A percentile compares a stretch with the other conserved stretches of the same genome.
Conservation (phyloP, 1,140 invertebrate genomes). For the Leptopilina clavipes region DNA sequence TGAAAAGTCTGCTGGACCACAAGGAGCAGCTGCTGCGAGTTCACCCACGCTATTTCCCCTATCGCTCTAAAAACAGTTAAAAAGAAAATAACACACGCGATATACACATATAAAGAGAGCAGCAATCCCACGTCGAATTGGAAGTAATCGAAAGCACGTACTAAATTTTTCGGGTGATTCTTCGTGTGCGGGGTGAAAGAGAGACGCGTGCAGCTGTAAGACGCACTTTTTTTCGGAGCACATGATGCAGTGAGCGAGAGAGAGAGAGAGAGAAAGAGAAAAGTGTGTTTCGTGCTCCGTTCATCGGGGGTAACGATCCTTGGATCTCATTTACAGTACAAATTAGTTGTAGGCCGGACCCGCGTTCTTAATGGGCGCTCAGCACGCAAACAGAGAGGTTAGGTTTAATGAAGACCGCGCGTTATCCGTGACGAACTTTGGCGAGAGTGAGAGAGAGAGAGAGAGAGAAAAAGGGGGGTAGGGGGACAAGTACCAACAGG, state of each 20-base stretch:
- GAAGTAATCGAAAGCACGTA: conserved; percentile 42
- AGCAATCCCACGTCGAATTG: conserved; percentile 47
- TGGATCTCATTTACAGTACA: conserved; percentile 73
- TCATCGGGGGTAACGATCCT: conserved; percentile 56
- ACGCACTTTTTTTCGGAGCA: conserved; percentile 28
- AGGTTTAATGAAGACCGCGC: conserved; percentile 72
- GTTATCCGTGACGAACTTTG: conserved; percentile 68
- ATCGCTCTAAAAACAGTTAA: neutral
- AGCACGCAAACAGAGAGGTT: conserved; percentile 68
- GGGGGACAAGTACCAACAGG: conserved; percentile 42
- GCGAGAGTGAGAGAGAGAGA: conserved; percentile 5
- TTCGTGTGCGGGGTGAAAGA: neutral
- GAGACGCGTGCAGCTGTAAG: neutral
- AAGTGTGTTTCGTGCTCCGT: neutral
- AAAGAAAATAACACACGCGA: conserved; percentile 37
- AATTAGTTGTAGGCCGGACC: conserved; percentile 71
- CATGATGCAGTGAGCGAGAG: no score
- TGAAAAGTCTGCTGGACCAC: neutral
- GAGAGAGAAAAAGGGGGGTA: conserved; percentile 40
- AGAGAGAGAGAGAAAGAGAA: neutral
- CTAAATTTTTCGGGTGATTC: conserved; percentile 25
- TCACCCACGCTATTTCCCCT: conserved; percentile 21
- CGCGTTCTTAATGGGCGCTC: conserved; percentile 64
- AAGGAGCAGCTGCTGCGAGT: conserved; percentile 7
- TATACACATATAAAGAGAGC: conserved; percentile 43